These are phyloP conservation scores for Phataginus tricuspis DNA, from an alignment of 2,797 vertebrate genomes.

Conservation along the genomic window DNA sequence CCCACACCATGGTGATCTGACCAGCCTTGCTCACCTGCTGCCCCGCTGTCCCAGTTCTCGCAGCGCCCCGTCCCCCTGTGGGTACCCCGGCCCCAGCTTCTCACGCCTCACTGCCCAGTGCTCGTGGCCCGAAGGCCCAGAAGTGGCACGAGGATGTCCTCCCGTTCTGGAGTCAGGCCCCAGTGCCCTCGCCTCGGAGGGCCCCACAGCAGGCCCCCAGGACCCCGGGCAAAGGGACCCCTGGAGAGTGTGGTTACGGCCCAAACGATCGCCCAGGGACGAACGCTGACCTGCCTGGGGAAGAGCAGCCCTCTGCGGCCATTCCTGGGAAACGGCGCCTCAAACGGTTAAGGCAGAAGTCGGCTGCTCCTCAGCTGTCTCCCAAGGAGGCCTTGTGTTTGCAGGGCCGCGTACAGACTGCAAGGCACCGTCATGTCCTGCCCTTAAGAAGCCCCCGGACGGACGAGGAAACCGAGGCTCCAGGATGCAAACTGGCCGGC, in stretches of 20 bases:
- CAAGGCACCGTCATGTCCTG: neutral
- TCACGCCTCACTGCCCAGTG: neutral
- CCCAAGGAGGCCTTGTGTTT: neutral
- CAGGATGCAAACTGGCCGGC: no score
- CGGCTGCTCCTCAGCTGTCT: neutral
- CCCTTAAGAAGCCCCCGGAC: neutral
- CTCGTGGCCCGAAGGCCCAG: neutral
- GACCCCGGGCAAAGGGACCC: neutral
- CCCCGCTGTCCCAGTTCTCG: neutral
- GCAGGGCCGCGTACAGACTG: neutral
- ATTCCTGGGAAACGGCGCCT: conserved; percentile 1
- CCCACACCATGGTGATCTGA: neutral
- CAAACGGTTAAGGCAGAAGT: neutral
- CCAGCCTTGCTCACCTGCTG: neutral
- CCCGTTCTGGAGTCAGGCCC: neutral
- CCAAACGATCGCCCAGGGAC: neutral
- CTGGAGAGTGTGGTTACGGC: neutral
- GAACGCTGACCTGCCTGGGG: neutral
- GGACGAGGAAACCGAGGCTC: neutral
- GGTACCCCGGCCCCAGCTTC: neutral
- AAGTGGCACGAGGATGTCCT: neutral
- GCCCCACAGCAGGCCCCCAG: neutral
- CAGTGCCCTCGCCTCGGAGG: fast-evolving
- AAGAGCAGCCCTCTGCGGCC: neutral
- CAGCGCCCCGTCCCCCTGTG: neutral